phyloP scores from a whole-genome alignment of 1,140 invertebrate genomes.

The Caenorhabditis tropicalis region DNA sequence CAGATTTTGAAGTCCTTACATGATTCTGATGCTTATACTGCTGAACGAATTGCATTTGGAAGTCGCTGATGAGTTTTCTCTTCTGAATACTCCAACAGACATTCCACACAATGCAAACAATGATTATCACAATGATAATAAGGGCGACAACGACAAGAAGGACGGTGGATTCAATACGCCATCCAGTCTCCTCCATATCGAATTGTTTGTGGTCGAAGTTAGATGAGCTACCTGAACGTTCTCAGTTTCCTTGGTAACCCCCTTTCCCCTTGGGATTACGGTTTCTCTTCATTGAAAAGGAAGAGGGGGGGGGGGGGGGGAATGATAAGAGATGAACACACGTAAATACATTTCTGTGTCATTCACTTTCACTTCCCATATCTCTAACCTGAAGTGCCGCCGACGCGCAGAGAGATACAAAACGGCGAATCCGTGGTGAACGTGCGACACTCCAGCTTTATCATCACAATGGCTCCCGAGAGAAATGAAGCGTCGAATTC shows the following conservation, averaged over 20 bases:
- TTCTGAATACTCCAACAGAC: slow-evolving; percentile 44
- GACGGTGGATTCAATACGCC: neutral
- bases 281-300: slow-evolving; percentile 22
- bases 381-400: slow-evolving; percentile 10
- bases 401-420: slow-evolving; percentile 9
- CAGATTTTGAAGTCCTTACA: too few relatives aligned
- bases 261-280: neutral
- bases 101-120: slow-evolving; percentile 16
- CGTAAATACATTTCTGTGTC: slow-evolving; percentile 21
- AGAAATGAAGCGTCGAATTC: slow-evolving; percentile 21
- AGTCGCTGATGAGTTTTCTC: slow-evolving; percentile 27
- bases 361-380: too few relatives aligned
- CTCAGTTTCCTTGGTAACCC: neutral
- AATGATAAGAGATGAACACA: too few relatives aligned
- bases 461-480: neutral
- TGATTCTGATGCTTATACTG: slow-evolving; percentile 29
- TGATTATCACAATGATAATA: neutral
- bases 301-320: neutral
- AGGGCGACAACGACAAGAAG: neutral
- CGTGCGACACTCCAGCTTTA: neutral
- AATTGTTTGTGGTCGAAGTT: slow-evolving; percentile 20
- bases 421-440: neutral
- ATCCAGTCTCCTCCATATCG: slow-evolving; percentile 2
- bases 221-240: neutral
- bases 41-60: slow-evolving; percentile 46